Percentiles rank a stretch among this genome's conserved stretches.
Conservation (phyloP, 2,113 vertebrate species). For the Crotalus horridus region DNA sequence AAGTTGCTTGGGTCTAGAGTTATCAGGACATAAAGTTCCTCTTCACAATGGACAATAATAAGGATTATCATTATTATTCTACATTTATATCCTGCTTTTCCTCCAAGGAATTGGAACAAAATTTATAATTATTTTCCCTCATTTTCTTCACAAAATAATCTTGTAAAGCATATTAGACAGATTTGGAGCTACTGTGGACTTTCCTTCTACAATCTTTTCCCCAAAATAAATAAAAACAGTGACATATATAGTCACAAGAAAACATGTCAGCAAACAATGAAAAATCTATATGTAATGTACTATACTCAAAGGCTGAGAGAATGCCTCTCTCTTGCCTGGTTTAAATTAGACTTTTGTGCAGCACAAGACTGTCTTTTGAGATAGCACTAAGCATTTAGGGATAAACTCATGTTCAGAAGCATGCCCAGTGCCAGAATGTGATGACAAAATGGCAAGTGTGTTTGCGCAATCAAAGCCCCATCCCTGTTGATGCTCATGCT, state of each 20-base stretch:
- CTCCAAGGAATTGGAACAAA: background rate
- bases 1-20: background rate
- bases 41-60: background rate
- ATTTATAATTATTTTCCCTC: background rate
- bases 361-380: background rate
- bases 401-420: background rate
- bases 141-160: background rate
- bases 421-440: background rate
- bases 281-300: background rate
- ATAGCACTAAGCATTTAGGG: background rate
- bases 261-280: background rate
- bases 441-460: background rate
- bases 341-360: background rate
- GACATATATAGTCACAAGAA: background rate
- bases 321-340: background rate
- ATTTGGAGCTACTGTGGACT: background rate
- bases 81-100: background rate
- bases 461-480: background rate
- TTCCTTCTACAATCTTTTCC: background rate
- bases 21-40: background rate
- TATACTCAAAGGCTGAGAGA: background rate
- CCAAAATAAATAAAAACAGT: background rate
- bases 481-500: background rate
- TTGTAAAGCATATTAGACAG: background rate
- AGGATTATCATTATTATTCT: background rate